Evolutionary conservation across 2,797 vertebrate species (phyloP).

Genomic region (Xenops minutus): DNA sequence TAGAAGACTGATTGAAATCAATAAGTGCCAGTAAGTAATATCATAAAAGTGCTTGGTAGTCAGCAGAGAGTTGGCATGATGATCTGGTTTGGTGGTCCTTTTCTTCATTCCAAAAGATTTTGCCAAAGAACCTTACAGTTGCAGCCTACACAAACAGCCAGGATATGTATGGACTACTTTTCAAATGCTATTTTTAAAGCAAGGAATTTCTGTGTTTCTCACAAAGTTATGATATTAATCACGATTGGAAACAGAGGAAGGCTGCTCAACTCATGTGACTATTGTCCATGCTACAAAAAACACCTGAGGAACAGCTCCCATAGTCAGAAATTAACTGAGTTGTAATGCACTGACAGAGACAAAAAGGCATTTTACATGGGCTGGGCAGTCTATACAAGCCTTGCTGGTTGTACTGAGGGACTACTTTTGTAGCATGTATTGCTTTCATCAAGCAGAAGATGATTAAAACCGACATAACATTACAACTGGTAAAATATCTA

Average conservation of each 20-base stretch:
- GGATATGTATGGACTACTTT: neutral
- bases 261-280: neutral
- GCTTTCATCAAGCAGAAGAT: neutral
- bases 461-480: neutral
- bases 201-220: neutral
- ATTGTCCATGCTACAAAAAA: neutral
- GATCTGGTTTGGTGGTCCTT: neutral
- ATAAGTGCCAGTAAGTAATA: neutral
- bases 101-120: neutral
- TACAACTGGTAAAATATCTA: neutral
- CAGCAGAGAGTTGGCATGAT: neutral
- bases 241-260: neutral
- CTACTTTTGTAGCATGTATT: neutral
- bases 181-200: neutral
- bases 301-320: neutral
- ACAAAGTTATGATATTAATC: neutral
- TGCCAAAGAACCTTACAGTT: neutral
- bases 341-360: neutral
- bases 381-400: neutral
- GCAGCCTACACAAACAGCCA: fast-evolving
- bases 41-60: neutral
- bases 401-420: neutral
- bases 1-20: neutral
- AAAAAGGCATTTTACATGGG: neutral
- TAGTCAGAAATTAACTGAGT: neutral